Evolutionary conservation across 92 coral and sea anemone species (phyloP).

Genomic region (Desmophyllum pertusum): DNA sequence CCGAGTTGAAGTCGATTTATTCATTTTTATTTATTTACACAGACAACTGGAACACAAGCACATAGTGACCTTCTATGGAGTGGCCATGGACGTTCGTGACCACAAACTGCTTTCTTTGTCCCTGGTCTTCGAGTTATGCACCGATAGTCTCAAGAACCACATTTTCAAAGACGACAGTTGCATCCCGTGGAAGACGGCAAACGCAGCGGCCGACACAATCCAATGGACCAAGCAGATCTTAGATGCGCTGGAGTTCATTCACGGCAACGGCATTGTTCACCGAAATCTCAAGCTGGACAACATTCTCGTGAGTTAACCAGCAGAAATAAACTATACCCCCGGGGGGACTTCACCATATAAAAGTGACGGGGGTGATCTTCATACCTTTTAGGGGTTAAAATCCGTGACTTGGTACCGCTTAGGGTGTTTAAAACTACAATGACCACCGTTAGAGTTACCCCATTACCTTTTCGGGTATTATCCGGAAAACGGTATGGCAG

Average conservation of each 20-base stretch:
- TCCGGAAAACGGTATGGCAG: too few species aligned
- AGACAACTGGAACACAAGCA: conserved; percentile 22
- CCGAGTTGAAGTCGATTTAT: too few species aligned
- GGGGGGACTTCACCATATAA: too few species aligned
- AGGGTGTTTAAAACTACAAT: too few species aligned
- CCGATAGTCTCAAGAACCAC: background rate
- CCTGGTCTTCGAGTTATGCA: conserved; percentile 15
- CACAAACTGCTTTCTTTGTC: background rate
- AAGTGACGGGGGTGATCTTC: too few species aligned
- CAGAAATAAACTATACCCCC: background rate
- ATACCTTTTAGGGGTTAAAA: too few species aligned
- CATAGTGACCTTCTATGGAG: conserved; percentile 22
- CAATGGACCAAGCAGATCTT: conserved; percentile 8
- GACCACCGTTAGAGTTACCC: too few species aligned
- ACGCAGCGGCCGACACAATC: background rate
- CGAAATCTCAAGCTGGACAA: conserved; percentile 22
- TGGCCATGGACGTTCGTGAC: background rate
- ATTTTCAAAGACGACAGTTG: background rate
- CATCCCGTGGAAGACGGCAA: conserved; percentile 2
- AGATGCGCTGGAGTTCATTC: conserved; percentile 23
- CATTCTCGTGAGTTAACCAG: background rate
- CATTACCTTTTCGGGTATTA: too few species aligned
- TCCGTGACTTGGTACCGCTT: too few species aligned
- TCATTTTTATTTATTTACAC: background rate
- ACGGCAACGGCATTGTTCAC: conserved; percentile 20